These are phyloP conservation scores for Passerculus sandwichensis DNA, from an alignment of 2,797 vertebrate genomes.

Conservation along the genomic window DNA sequence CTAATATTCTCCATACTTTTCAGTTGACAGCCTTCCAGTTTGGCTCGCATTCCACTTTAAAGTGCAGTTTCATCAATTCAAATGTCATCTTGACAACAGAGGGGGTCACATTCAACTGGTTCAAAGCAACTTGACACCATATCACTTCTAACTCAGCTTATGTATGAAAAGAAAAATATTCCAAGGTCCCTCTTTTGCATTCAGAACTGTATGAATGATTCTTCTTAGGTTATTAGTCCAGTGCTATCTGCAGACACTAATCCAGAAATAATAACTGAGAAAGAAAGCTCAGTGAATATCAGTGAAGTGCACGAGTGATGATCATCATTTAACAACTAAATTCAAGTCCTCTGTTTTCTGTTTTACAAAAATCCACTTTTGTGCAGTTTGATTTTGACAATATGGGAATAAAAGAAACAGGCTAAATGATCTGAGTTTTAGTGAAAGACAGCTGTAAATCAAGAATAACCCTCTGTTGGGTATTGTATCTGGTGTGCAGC, in stretches of 20 bases:
- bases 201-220: neutral
- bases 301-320: neutral
- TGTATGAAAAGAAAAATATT: neutral
- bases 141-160: neutral
- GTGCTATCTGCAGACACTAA: neutral
- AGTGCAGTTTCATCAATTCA: constrained; percentile 11
- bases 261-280: neutral
- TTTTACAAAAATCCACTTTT: neutral
- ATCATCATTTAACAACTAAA: neutral
- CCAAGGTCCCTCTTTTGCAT: neutral
- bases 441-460: neutral
- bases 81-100: neutral
- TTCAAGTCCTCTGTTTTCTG: neutral
- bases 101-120: neutral
- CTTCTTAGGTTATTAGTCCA: neutral
- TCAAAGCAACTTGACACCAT: neutral
- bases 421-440: neutral
- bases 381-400: neutral
- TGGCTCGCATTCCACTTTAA: neutral
- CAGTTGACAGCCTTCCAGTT: neutral
- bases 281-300: neutral
- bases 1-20: neutral
- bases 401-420: neutral
- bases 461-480: neutral
- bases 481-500: neutral